Evolutionary conservation across 2,888 invertebrate species (phyloP), one percentile per base, ranked within the genome.

Genomic region (Mesochorus sp.): DNA sequence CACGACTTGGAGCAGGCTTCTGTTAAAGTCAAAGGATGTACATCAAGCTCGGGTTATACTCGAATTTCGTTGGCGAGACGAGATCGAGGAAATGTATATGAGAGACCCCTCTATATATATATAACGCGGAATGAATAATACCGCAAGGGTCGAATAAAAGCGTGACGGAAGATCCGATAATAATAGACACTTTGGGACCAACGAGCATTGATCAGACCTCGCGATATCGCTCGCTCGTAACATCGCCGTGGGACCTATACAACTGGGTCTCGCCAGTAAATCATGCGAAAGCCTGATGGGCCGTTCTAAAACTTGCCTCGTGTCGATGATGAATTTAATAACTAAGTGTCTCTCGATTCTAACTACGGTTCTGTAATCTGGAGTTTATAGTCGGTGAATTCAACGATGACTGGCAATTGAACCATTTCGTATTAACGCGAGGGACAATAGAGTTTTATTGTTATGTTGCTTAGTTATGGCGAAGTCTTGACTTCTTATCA

Each of bases 141-240:
- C 55, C 31, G 31, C 68, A 12, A 62, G 57, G 49, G 47, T 47
- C 49, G 37, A 62, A 61, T 49, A n/a, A 68, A 62, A 68, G 37
- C 67, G 55, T 77, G 70, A 71, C 55, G 61, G 26, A 62, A 47
- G 72, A 73, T 77, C 61, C 59, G 57, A 67, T 74, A 51, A 72
- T 62, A 55, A 73, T 73, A 62, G 67, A 73, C 24, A 53, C 49
- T 62, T 73, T 26, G 62, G 64, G 55, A 3, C 21, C 10, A 39
- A 10, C n/a, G 34, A 34, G 57, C 57, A 8, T 5, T 53, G 42
- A 66, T 71, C 49, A 71, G 44, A 10, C 26, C 47, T 4, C 44
- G 21, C 42, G 34, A 70, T 68, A 70, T 70, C 47, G 44, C 47
- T 26, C 47, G 44, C 47, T 26, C n/a, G 3, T 44, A 68, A 42